phyloP scores from a whole-genome alignment of 2,113 vertebrate genomes.

The Candoia aspera region DNA sequence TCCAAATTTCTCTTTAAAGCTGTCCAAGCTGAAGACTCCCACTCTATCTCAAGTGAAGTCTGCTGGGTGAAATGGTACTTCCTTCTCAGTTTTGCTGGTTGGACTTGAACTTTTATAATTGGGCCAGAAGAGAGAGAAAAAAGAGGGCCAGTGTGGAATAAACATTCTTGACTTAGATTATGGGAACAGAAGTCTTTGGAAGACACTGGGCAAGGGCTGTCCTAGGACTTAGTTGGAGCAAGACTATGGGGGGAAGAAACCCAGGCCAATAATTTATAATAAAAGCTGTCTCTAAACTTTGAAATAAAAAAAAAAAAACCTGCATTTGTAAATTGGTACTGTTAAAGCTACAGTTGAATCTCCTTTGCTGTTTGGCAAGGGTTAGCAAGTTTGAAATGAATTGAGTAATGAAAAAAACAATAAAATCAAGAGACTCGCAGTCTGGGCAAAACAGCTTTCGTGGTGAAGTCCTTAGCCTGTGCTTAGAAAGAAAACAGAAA shows the following conservation, averaged over 20 bases:
- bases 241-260: constrained; percentile 22
- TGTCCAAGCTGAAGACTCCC: neutral
- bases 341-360: constrained; percentile 55
- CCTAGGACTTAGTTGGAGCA: constrained; percentile 39
- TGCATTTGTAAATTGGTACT: constrained; percentile 57
- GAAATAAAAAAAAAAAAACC: constrained; percentile 21
- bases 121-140: neutral
- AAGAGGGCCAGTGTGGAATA: neutral
- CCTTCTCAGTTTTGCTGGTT: neutral
- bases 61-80: neutral
- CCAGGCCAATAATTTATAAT: constrained; percentile 33
- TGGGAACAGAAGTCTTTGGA: neutral
- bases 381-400: constrained; percentile 60
- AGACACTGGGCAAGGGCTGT: neutral
- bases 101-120: neutral
- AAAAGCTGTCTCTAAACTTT: constrained; percentile 36
- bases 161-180: neutral
- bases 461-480: constrained; percentile 10
- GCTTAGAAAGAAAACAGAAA: constrained; percentile 60
- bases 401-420: constrained; percentile 64
- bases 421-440: constrained; percentile 43
- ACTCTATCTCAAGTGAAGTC: neutral
- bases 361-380: constrained; percentile 54
- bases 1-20: neutral
- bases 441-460: constrained; percentile 56